Evolutionary conservation across 2,888 invertebrate genomes (phyloP), one percentile per base, ranked within the genome.

Genomic region (Seira ritae): DNA sequence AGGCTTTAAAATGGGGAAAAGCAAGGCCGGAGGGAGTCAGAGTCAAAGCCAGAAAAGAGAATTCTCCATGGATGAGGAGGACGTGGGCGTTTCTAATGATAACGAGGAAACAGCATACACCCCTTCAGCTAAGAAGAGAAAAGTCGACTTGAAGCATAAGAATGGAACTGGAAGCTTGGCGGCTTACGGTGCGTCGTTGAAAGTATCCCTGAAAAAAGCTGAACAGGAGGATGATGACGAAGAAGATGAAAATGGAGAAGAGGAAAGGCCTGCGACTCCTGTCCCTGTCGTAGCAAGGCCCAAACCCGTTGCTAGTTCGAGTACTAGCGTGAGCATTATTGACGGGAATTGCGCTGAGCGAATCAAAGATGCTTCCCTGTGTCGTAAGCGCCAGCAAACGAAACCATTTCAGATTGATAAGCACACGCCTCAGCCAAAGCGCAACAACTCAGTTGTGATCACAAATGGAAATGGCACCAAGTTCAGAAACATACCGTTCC

Each of bases 361-460:
- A 42, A 68, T 85, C n/a, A 85, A 86, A 42, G 73, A 79, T 0
- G 75, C 62, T 15, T 77, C 73, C 10, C 50, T 73, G 8, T 60
- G 86, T 10, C 83, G 85, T 10, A 78, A 81, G 23, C 55, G 85
- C 17, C 85, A 86, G 72, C 84, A 86, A 37, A 83, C 83, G 3
- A 76, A 86, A 10, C 66, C 83, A 12, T 86, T 84, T 67, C 60
- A 17, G 1, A n/a, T 62, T 60, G 17, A n/a, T 42, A 17, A 73
- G 8, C n/a, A 1, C 19, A 15, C 17, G 15, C 42, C 10, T 0
- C 4, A 66, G 23, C 15, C 66, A 0, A 80, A 62, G 10, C 70
- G 74, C 37, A 74, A 79, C n/a, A 69, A 72, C 0, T 10, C 60
- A 0, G 42, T 80, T 19, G 67, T 83, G 1, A 70, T 77, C 22